These are phyloP conservation scores for Neogobius melanostomus DNA, from an alignment of 2,113 vertebrate genomes.

Conservation along the genomic window DNA sequence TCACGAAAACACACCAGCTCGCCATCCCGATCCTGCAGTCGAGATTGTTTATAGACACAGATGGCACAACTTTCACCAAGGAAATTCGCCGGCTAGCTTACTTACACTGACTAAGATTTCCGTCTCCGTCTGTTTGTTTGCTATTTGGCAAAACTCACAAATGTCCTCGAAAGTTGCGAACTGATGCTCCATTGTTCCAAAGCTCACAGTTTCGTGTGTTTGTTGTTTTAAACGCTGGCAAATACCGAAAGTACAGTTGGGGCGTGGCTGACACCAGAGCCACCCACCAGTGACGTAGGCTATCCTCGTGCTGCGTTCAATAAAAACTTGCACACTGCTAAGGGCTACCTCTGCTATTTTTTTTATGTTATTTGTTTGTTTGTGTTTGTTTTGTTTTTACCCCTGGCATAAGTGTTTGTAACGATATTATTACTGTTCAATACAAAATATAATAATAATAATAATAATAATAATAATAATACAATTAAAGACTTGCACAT, in stretches of 20 bases:
- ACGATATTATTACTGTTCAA: too few relatives aligned
- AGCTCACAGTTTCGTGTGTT: background rate
- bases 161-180: background rate
- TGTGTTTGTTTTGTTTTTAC: too few relatives aligned
- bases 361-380: too few relatives aligned
- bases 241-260: background rate
- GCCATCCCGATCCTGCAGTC: constrained; percentile 66
- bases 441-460: too few relatives aligned
- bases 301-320: background rate
- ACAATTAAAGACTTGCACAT: too few relatives aligned
- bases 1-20: constrained; percentile 84
- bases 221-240: background rate
- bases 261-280: constrained; percentile 1
- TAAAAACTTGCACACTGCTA: too few relatives aligned
- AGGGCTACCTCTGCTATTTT: too few relatives aligned
- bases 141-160: constrained; percentile 83
- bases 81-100: background rate
- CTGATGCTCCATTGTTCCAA: constrained; percentile 1
- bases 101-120: constrained; percentile 70
- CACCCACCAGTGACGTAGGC: constrained; percentile 1
- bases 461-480: too few relatives aligned
- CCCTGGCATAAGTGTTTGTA: too few relatives aligned
- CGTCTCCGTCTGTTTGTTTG: constrained; percentile 57
- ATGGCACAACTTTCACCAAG: background rate
- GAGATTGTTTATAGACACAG: background rate